phyloP scores from a whole-genome alignment of 2,888 invertebrate species.

The Andrena bucephala region DNA sequence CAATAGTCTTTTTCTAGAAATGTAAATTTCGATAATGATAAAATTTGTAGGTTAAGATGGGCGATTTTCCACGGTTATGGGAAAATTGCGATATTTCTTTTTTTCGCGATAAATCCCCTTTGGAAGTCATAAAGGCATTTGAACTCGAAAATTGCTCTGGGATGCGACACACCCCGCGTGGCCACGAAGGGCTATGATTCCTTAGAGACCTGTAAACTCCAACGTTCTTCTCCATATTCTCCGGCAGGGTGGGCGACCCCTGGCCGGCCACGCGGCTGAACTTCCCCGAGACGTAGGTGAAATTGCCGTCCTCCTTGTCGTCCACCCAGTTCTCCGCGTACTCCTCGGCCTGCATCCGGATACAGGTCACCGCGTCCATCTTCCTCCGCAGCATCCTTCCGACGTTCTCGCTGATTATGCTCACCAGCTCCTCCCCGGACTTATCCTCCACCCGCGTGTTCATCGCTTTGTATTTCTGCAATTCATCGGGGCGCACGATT shows the following conservation, averaged over 20 bases:
- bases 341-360: conserved; percentile 91
- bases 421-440: conserved; percentile 92
- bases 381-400: conserved; percentile 94
- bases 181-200: not conserved
- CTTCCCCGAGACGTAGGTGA: conserved; percentile 93
- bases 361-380: conserved; percentile 95
- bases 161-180: too few species aligned
- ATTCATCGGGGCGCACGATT: conserved; percentile 32
- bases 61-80: too few species aligned
- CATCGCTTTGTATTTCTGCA: conserved; percentile 91
- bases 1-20: too few species aligned
- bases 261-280: conserved; percentile 87
- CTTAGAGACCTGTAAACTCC: conserved; percentile 63
- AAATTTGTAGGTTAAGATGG: too few species aligned
- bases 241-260: conserved; percentile 75
- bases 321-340: conserved; percentile 87
- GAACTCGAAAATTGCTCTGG: too few species aligned
- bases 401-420: conserved; percentile 92
- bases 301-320: conserved; percentile 77
- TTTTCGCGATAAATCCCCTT: too few species aligned
- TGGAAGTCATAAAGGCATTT: too few species aligned
- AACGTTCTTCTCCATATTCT: conserved; percentile 78
- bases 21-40: too few species aligned
- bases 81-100: too few species aligned
- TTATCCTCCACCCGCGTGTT: conserved; percentile 93